Evolutionary conservation across 1,140 invertebrate species (phyloP).

Genomic region (Ips typographus): DNA sequence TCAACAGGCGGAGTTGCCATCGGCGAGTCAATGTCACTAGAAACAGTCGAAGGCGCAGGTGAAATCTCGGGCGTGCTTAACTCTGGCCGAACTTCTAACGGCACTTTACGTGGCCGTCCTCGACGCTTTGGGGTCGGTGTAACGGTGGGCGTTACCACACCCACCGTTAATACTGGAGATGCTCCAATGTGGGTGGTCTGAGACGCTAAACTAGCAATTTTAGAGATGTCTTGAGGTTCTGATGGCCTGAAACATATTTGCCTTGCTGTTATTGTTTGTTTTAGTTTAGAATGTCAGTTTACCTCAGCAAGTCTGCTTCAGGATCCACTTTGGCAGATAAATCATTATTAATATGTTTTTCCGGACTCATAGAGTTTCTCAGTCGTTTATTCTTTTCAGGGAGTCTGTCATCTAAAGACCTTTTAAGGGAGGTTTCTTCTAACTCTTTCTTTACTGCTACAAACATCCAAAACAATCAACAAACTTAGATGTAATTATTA

Average conservation of each 20-base stretch:
- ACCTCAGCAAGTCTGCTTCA: too few species aligned
- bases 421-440: conserved; percentile 22
- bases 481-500: background rate
- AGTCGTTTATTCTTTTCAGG: conserved; percentile 34
- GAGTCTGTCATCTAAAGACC: conserved; percentile 26
- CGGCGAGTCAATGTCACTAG: conserved; percentile 1
- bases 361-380: conserved; percentile 22
- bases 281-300: too few species aligned
- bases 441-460: conserved; percentile 22
- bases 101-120: conserved; percentile 42
- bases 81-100: background rate
- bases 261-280: too few species aligned
- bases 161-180: conserved; percentile 19
- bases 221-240: conserved; percentile 14
- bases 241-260: background rate
- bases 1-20: conserved; percentile 25
- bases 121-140: conserved; percentile 39
- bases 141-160: conserved; percentile 15
- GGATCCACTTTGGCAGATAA: too few species aligned
- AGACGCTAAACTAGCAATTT: conserved; percentile 24
- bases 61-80: background rate
- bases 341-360: conserved; percentile 21
- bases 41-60: background rate
- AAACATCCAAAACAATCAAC: conserved; percentile 1
- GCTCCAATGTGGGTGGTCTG: conserved; percentile 23